These are phyloP conservation scores for Arbacia lixula DNA, from an alignment of 53 echinoderm and acorn worm species.

Conservation along the genomic window DNA sequence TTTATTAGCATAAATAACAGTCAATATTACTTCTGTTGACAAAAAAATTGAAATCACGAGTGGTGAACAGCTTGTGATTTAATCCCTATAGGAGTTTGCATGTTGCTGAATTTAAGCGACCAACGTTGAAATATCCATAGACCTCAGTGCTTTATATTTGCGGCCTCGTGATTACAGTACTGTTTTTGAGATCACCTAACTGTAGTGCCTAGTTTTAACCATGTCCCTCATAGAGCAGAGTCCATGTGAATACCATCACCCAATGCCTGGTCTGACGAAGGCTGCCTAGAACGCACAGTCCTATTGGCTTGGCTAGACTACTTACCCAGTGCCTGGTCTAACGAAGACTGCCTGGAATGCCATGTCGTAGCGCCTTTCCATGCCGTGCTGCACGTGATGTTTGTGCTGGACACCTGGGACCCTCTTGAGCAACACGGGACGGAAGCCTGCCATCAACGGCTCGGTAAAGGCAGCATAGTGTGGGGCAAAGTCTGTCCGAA, in stretches of 20 bases:
- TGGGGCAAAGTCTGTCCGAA: constrained; percentile 12
- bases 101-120: too few relatives aligned
- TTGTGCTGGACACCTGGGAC: constrained; percentile 13
- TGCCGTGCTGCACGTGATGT: constrained; percentile 27
- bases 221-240: too few relatives aligned
- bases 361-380: constrained; percentile 43
- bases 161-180: too few relatives aligned
- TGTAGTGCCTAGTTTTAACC: too few relatives aligned
- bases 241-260: neutral
- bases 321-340: constrained; percentile 53
- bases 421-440: constrained; percentile 3
- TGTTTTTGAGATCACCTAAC: too few relatives aligned
- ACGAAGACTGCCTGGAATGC: constrained; percentile 65
- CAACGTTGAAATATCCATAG: too few relatives aligned
- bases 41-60: too few relatives aligned
- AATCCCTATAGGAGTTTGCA: too few relatives aligned
- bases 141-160: too few relatives aligned
- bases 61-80: too few relatives aligned
- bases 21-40: too few relatives aligned
- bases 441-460: constrained; percentile 12
- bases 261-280: neutral
- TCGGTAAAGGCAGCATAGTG: constrained; percentile 7
- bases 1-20: too few relatives aligned
- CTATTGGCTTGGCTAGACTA: neutral
- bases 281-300: neutral